Percentiles rank a stretch among this genome's conserved stretches.
Conservation (phyloP, 2,113 vertebrate species). For the Nycticorax nycticorax region DNA sequence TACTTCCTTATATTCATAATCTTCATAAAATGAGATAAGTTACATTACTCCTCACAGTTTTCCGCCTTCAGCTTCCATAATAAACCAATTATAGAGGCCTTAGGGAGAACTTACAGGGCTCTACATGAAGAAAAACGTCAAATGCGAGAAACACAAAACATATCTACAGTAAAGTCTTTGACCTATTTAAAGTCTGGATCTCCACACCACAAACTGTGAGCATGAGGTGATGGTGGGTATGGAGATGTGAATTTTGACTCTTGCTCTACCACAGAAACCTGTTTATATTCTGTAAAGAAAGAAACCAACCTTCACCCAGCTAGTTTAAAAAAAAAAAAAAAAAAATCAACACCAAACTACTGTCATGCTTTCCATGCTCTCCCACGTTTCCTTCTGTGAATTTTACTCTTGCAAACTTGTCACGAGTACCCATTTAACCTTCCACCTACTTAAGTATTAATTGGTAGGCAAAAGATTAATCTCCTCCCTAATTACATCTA, state of each 20-base stretch:
- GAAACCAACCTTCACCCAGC: not conserved
- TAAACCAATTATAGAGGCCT: not conserved
- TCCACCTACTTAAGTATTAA: not conserved
- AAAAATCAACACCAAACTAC: not conserved
- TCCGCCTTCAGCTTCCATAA: not conserved
- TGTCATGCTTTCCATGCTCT: not conserved
- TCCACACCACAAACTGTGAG: not conserved
- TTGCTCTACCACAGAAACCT: not conserved
- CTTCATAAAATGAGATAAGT: not conserved
- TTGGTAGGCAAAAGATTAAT: not conserved
- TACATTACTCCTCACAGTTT: not conserved
- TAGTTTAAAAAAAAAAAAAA: not conserved
- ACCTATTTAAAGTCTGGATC: not conserved
- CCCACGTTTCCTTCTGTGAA: not conserved
- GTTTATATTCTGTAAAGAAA: not conserved
- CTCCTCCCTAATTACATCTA: not conserved
- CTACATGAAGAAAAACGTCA: not conserved
- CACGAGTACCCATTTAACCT: not conserved
- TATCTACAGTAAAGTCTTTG: not conserved
- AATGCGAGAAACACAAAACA: not conserved
- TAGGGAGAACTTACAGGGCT: not conserved
- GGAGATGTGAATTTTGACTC: not conserved
- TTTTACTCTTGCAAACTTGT: not conserved
- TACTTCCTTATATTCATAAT: not conserved
- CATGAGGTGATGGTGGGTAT: not conserved